Base-by-base conservation (phyloP, 2,888 invertebrate genomes). In the Netelia melanura region DNA sequence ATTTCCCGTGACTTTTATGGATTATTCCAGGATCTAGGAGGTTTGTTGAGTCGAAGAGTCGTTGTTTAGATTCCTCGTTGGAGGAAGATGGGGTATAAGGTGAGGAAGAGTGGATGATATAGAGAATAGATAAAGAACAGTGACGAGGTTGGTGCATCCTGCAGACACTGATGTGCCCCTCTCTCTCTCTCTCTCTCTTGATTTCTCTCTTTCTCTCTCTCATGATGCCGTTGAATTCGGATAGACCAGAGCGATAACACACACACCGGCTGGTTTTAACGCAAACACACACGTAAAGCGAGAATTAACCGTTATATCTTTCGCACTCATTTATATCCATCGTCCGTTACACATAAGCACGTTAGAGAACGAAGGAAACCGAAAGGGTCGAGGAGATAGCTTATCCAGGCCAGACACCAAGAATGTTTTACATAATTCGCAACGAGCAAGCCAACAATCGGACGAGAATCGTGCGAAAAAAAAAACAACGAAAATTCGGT, bases 271-370 rank as follows among this genome's bases (percentile, higher is more conserved):
- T 52, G 90, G 90, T 91, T 54, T 52, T 91, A 91, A 91, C 90
- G 91, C 92, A 9, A 3, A 14, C 78, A 62, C 52, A 30, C 30
- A 30, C 30, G 30, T 30, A 30, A 30, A 2, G 61, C 70, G 92
- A 93, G 93, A 93, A 93, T 92, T 90, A 92, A 93, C 93, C 93
- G 93, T 93, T 93, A 93, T 92, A 92, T 92, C 93, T 91, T 70
- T 91, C 91, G 91, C 92, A 92, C 92, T 92, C 91, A 91, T 92
- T 93, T 92, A 91, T 88, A 78, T 68, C 77, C 79, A 30, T 67
- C 52, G 58, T 72, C 54, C 25, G 67, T 44, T 56, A n/a, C 8
- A n/a, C 14, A 14, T 30, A 48, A 1, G 52, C 48, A 38, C 52
- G 54, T 67, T 61, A 30, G 54, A 30, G 30, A n/a, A 64, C 44